Evolutionary conservation across 2,113 vertebrate genomes (phyloP).

Genomic region (Phalacrocorax brasilianus): DNA sequence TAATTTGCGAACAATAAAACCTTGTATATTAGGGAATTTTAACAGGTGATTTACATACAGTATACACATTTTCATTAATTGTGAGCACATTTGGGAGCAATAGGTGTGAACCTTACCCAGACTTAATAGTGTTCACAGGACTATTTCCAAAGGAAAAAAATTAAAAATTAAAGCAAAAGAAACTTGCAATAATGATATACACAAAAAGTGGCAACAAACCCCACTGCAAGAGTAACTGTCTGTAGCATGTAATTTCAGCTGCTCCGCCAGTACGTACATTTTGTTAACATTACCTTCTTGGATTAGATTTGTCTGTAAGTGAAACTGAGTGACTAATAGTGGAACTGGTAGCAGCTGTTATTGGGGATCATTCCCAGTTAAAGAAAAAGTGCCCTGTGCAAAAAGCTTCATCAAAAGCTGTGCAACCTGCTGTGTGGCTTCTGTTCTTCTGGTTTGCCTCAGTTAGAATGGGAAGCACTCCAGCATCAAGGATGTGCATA

Average conservation of each 20-base stretch:
- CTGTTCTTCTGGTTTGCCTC: constrained; percentile 21
- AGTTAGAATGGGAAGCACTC: constrained; percentile 3
- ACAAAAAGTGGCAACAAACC: neutral
- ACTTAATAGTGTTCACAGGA: neutral
- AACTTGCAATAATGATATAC: neutral
- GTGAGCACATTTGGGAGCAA: neutral
- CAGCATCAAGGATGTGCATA: neutral
- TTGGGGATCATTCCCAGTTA: neutral
- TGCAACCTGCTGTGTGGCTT: constrained; percentile 23
- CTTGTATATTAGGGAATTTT: constrained; percentile 34
- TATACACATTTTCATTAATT: constrained; percentile 17
- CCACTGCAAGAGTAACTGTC: neutral
- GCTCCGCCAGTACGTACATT: neutral
- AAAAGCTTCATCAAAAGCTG: neutral
- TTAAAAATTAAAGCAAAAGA: neutral
- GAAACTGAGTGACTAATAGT: neutral
- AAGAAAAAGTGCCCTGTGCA: neutral
- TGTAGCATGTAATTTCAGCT: neutral
- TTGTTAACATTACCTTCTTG: neutral
- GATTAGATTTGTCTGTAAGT: neutral
- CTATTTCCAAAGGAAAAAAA: neutral
- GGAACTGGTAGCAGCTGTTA: neutral
- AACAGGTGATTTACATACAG: constrained; percentile 53
- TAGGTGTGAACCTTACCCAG: neutral
- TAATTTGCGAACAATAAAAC: constrained; percentile 73